A percentile compares a stretch with the other conserved stretches of the same genome.
Evolutionary conservation across 2,888 invertebrate species (phyloP).

Genomic region (Pristionchus fissidentatus): DNA sequence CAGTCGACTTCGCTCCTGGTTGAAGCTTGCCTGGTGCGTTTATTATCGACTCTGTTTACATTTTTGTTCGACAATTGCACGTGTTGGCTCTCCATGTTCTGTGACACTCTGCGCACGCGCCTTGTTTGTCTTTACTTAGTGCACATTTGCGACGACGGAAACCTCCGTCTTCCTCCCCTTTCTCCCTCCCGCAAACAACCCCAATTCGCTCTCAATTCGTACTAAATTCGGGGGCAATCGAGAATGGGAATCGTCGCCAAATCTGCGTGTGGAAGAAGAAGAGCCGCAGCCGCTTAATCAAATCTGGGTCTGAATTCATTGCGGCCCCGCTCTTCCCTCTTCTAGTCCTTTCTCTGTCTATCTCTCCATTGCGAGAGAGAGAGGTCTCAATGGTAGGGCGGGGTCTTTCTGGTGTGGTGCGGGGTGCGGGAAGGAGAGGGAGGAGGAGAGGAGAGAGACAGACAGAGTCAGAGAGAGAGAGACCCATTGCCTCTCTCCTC

Average conservation of each 20-base stretch:
- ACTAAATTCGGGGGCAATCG: constrained; percentile 30
- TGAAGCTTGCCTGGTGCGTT: background rate
- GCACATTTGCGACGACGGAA: background rate
- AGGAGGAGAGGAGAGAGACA: background rate
- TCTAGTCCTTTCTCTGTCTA: constrained; percentile 37
- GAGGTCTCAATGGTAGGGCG: constrained; percentile 43
- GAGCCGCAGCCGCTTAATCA: constrained; percentile 15
- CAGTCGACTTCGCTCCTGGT: background rate
- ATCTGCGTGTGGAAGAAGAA: constrained; percentile 40
- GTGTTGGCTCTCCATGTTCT: constrained; percentile 23
- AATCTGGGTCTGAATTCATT: constrained; percentile 33
- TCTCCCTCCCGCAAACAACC: background rate
- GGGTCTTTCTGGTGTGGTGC: constrained; percentile 39
- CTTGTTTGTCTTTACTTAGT: constrained; percentile 34
- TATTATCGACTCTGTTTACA: background rate
- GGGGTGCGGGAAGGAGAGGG: background rate
- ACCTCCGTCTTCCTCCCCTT: constrained; percentile 1
- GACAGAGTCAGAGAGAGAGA: constrained; percentile 41
- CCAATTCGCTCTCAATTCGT: background rate
- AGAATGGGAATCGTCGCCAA: constrained; percentile 5
- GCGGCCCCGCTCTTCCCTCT: constrained; percentile 17
- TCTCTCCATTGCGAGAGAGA: constrained; percentile 32
- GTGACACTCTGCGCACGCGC: constrained; percentile 40
- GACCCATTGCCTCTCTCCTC: constrained; percentile 28
- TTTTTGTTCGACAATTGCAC: background rate